A percentile compares a stretch with the other conserved stretches of the same genome.
phyloP scores from a whole-genome alignment of 1,140 invertebrate species.

The Artemia franciscana region DNA sequence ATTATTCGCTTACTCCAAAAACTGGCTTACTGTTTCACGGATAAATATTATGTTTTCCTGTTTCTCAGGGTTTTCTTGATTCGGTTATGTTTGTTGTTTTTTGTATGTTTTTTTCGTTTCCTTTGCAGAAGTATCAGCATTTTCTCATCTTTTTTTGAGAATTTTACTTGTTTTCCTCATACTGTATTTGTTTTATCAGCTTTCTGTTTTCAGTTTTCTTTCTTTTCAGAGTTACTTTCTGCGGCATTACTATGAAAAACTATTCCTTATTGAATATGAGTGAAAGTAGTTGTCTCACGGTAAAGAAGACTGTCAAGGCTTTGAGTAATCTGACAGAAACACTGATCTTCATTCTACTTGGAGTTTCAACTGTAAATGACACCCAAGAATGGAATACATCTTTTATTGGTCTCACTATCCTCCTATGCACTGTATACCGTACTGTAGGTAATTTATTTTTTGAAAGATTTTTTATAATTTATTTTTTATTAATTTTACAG shows the following conservation, averaged over 20 bases:
- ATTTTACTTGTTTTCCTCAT: no score
- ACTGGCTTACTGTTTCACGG: no score
- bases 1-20: no score
- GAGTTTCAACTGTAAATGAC: constrained; percentile 30
- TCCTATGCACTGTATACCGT: constrained; percentile 28
- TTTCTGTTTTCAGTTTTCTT: constrained; percentile 66
- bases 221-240: constrained; percentile 23
- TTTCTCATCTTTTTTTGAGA: no score
- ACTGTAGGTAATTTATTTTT: constrained; percentile 24
- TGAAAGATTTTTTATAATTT: no score
- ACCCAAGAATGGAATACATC: constrained; percentile 27
- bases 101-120: no score
- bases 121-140: no score
- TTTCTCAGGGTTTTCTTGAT: no score
- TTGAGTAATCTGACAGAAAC: constrained; percentile 27
- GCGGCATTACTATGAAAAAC: constrained; percentile 30
- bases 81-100: no score
- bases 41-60: no score
- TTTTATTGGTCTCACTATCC: constrained; percentile 28
- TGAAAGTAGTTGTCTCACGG: constrained; percentile 27
- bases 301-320: constrained; percentile 32
- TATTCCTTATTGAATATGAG: constrained; percentile 31
- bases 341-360: constrained; percentile 35
- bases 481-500: no score
- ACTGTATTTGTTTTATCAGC: no score